A percentile compares a stretch with the other conserved stretches of the same genome.
Conservation (phyloP, 2,888 invertebrate genomes). For the Matsumyia berberina region DNA sequence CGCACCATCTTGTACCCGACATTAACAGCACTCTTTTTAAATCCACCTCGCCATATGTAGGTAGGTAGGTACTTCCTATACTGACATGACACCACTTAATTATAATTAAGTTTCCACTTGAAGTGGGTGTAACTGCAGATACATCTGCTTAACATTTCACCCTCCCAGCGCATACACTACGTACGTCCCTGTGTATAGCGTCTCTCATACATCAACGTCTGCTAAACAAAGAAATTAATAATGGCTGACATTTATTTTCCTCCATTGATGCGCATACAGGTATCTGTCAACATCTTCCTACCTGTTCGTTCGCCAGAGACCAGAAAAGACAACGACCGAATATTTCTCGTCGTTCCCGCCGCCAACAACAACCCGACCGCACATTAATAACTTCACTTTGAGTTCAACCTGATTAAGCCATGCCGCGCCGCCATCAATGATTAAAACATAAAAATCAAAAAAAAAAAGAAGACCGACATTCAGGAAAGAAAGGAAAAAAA, state of each 20-base stretch:
- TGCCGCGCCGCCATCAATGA: conserved; percentile 64
- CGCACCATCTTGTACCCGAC: conserved; percentile 1
- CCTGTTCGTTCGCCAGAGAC: conserved; percentile 35
- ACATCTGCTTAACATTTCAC: conserved; percentile 51
- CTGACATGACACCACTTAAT: conserved; percentile 22
- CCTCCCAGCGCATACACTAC: conserved; percentile 9
- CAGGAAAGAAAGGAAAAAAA: conserved; percentile 10
- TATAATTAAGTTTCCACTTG: conserved; percentile 47
- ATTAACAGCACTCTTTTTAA: background rate
- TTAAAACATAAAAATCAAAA: conserved; percentile 69
- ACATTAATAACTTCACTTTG: conserved; percentile 46
- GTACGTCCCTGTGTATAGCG: background rate
- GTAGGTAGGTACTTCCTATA: background rate
- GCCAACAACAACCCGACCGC: conserved; percentile 19
- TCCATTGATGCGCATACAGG: conserved; percentile 70
- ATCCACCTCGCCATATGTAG: background rate
- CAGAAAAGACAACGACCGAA: background rate
- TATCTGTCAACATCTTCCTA: conserved; percentile 73
- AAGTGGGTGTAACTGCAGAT: conserved; percentile 52
- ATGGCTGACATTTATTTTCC: conserved; percentile 73
- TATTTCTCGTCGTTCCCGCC: conserved; percentile 10
- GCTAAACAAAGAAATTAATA: conserved; percentile 69
- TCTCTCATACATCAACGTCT: conserved; percentile 49
- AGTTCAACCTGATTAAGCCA: conserved; percentile 67
- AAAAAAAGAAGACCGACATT: conserved; percentile 39